Conservation (phyloP, 2,113 vertebrate genomes). For the Phyllostomus discolor region DNA sequence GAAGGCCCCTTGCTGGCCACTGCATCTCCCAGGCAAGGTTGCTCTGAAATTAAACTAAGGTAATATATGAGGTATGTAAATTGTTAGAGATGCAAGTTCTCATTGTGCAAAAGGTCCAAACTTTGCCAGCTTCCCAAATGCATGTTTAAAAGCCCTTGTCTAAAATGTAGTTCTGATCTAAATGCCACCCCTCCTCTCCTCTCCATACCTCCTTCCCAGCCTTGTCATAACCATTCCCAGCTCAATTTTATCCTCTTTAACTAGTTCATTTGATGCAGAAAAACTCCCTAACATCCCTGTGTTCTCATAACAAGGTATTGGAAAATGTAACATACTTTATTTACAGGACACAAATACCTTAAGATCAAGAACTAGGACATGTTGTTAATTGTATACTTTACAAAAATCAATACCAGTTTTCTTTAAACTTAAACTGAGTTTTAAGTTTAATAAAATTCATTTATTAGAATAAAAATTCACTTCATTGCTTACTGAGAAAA, state of each 20-base stretch:
- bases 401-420: background rate
- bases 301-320: background rate
- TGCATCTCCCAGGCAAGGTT: background rate
- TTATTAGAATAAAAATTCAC: background rate
- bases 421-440: too few relatives aligned
- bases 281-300: background rate
- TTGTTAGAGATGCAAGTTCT: background rate
- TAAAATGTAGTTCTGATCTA: background rate
- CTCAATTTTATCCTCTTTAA: background rate
- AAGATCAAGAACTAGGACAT: background rate
- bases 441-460: too few relatives aligned
- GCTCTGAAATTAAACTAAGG: background rate
- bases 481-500: background rate
- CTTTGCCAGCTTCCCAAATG: background rate
- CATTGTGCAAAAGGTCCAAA: background rate
- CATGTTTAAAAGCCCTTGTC: background rate
- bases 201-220: background rate
- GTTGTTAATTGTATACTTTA: background rate
- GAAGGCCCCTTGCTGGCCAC: background rate
- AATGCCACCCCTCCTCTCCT: background rate
- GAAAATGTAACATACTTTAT: background rate
- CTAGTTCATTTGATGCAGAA: background rate
- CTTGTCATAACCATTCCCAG: background rate
- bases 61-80: background rate
- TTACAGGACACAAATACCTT: background rate